Percentiles rank a stretch among this genome's conserved stretches.
Evolutionary conservation across 2,888 invertebrate species (phyloP).

Genomic region (Drosophila siamana): DNA sequence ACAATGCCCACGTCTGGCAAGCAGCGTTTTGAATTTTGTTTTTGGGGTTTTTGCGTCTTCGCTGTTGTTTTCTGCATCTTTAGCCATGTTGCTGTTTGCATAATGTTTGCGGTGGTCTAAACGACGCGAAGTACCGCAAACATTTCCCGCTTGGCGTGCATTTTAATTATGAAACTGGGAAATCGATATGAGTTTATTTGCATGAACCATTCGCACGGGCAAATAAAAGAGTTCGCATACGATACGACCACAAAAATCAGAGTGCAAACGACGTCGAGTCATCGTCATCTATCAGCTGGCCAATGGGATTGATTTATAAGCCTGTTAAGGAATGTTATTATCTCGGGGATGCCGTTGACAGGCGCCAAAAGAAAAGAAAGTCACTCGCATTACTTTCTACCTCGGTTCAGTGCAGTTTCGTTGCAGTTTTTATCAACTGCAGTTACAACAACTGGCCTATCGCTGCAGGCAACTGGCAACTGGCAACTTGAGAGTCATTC

Average conservation of each 20-base stretch:
- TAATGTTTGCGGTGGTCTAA: constrained; percentile 57
- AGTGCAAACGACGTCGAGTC: neutral
- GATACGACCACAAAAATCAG: neutral
- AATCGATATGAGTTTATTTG: constrained; percentile 66
- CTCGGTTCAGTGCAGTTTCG: constrained; percentile 1
- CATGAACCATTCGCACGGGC: constrained; percentile 44
- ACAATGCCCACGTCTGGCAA: constrained; percentile 54
- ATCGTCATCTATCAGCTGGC: constrained; percentile 6
- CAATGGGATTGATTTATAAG: constrained; percentile 44
- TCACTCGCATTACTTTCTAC: constrained; percentile 70
- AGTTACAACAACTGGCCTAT: constrained; percentile 45
- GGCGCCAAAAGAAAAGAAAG: constrained; percentile 66
- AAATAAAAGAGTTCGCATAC: neutral
- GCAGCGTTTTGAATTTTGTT: constrained; percentile 50
- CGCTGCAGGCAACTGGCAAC: constrained; percentile 57
- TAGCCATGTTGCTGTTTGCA: constrained; percentile 60
- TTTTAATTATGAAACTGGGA: constrained; percentile 74
- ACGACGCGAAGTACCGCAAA: constrained; percentile 45
- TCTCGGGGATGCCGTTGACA: constrained; percentile 42
- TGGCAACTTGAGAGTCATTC: constrained; percentile 57
- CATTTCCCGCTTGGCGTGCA: constrained; percentile 59
- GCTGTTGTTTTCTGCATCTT: constrained; percentile 40
- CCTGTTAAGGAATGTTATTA: constrained; percentile 39
- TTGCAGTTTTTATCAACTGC: constrained; percentile 47
- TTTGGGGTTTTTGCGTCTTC: constrained; percentile 18